These are phyloP conservation scores for Amazona finschi DNA, from an alignment of 2,797 vertebrate genomes.

Conservation along the genomic window DNA sequence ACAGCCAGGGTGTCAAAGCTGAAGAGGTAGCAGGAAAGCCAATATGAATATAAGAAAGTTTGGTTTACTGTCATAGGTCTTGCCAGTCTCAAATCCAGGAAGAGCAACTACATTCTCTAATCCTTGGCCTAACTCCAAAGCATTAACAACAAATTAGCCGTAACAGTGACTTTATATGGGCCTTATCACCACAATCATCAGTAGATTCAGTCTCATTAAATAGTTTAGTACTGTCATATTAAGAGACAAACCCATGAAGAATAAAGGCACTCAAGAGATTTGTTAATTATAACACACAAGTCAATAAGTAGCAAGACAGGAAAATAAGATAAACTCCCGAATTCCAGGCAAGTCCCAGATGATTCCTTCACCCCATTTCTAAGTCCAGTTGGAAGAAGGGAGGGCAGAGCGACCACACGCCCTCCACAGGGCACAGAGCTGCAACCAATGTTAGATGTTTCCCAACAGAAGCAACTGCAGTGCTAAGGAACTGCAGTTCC, in stretches of 20 bases:
- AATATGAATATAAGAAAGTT: background rate
- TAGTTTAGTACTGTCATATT: background rate
- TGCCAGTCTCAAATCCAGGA: background rate
- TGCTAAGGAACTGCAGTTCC: background rate
- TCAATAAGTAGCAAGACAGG: background rate
- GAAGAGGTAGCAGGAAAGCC: background rate
- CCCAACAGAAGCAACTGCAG: background rate
- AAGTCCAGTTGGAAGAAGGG: too few species aligned
- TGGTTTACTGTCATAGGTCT: background rate
- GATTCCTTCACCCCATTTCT: background rate
- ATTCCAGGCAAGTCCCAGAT: background rate
- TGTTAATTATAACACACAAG: background rate
- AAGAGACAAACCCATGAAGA: background rate
- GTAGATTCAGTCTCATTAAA: background rate
- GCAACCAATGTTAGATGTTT: rapidly evolving
- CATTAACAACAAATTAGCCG: background rate
- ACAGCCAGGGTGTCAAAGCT: rapidly evolving
- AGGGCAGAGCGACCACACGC: background rate
- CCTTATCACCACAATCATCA: background rate
- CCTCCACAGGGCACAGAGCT: background rate
- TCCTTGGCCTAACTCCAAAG: background rate
- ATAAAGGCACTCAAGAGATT: background rate
- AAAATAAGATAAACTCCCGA: background rate
- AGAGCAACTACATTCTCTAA: background rate
- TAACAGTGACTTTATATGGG: background rate